Percentiles rank a stretch among this genome's conserved stretches.
phyloP scores from a whole-genome alignment of 2,888 invertebrate genomes.

The Chironomus tentans region DNA sequence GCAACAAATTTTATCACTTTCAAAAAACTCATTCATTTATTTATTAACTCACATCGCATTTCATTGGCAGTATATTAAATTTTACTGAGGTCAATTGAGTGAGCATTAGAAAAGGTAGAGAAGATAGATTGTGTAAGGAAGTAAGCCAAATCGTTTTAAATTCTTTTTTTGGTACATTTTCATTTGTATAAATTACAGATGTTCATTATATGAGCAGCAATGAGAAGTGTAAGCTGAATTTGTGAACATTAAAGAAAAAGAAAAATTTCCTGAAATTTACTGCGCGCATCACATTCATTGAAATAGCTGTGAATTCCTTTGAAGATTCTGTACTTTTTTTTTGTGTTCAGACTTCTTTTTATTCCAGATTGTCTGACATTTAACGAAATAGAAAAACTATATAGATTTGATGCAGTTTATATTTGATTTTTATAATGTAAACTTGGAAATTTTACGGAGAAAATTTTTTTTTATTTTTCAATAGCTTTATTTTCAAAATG shows the following conservation, averaged over 20 bases:
- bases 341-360: neutral
- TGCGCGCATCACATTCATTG: neutral
- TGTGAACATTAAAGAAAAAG: neutral
- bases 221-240: neutral
- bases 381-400: neutral
- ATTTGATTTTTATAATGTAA: constrained; percentile 3
- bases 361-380: neutral
- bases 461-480: neutral
- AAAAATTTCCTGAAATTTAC: neutral
- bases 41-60: neutral
- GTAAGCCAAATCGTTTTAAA: no score
- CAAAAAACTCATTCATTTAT: neutral
- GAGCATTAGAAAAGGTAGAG: neutral
- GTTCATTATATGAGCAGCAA: neutral
- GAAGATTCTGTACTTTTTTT: neutral
- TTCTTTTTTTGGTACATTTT: neutral
- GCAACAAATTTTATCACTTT: no score
- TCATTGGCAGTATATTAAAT: neutral
- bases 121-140: neutral
- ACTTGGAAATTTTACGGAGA: neutral
- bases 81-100: neutral
- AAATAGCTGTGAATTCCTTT: neutral
- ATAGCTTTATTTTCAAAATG: no score
- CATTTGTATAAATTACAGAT: neutral
- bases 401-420: neutral